phyloP scores from a whole-genome alignment of 1,140 invertebrate genomes.

The Panulirus ornatus region DNA sequence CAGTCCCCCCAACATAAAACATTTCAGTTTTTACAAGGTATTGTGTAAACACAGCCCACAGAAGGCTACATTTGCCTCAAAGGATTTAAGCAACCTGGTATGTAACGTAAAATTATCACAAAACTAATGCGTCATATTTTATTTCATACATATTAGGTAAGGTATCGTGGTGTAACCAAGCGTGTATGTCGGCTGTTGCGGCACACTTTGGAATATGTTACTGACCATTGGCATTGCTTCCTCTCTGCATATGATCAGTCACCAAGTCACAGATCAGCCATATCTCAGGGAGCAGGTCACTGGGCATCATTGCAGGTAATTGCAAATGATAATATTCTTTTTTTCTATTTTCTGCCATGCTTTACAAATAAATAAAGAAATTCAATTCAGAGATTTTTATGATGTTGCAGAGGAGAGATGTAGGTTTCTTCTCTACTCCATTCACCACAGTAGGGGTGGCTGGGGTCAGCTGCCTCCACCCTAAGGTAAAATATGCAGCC shows the following conservation, averaged over 20 bases:
- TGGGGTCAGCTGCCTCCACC: too few species aligned
- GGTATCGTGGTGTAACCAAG: slow-evolving; percentile 79
- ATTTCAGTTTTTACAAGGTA: too few species aligned
- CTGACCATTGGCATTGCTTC: slow-evolving; percentile 85
- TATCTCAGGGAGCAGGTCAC: slow-evolving; percentile 50
- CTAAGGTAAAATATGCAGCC: not conserved
- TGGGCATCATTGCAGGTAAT: slow-evolving; percentile 56
- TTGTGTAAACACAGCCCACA: too few species aligned
- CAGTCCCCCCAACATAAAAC: too few species aligned
- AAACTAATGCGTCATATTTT: not conserved
- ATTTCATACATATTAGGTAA: slow-evolving; percentile 9
- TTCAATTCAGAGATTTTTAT: not conserved
- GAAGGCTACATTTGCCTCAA: too few species aligned
- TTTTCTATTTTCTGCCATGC: too few species aligned
- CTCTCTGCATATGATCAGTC: slow-evolving; percentile 72
- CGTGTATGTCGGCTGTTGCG: slow-evolving; percentile 79
- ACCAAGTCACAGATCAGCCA: slow-evolving; percentile 71
- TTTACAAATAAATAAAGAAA: too few species aligned
- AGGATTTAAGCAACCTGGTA: too few species aligned
- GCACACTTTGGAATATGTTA: slow-evolving; percentile 87
- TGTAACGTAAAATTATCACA: too few species aligned
- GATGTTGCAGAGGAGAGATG: not conserved
- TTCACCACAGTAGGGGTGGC: too few species aligned
- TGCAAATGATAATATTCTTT: too few species aligned
- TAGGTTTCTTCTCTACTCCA: too few species aligned